A percentile compares a stretch with the other conserved stretches of the same genome.
These are phyloP conservation scores for Azorinus chamasolen DNA, from an alignment of 2,888 invertebrate genomes.

Conservation along the genomic window DNA sequence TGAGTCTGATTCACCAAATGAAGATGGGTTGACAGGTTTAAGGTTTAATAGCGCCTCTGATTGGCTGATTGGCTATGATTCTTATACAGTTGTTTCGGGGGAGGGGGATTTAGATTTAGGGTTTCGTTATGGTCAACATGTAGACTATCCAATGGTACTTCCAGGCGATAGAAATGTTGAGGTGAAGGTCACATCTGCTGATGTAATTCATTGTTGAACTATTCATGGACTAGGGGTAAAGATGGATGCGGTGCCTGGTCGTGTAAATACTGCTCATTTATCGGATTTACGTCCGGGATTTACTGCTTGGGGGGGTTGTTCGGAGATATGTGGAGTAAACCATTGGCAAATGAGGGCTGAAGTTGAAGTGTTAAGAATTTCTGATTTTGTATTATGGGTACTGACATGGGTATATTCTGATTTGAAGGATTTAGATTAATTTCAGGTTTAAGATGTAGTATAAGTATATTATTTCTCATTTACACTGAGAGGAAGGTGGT, in stretches of 20 bases:
- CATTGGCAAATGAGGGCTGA: conserved; percentile 1
- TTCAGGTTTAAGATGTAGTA: background rate
- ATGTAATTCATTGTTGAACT: conserved; percentile 17
- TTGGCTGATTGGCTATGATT: too few species aligned
- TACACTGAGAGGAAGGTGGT: background rate
- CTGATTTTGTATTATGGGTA: conserved; percentile 1
- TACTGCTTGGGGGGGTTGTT: background rate
- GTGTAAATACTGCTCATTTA: background rate
- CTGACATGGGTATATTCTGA: background rate
- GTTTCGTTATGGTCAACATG: background rate
- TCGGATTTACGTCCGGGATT: background rate
- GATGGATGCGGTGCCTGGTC: conserved; percentile 14
- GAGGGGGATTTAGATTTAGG: background rate
- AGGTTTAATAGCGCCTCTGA: too few species aligned
- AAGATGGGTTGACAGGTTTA: too few species aligned
- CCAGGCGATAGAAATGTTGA: background rate
- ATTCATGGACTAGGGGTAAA: conserved; percentile 6
- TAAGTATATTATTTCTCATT: background rate
- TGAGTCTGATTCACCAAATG: too few species aligned
- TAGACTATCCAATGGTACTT: background rate
- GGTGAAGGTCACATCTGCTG: background rate
- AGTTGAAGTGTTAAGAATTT: conserved; percentile 2
- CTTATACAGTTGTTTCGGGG: background rate
- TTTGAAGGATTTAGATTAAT: too few species aligned
- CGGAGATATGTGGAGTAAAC: conserved; percentile 9